Conservation (phyloP, 1,140 invertebrate species). For the Atta cephalotes region DNA sequence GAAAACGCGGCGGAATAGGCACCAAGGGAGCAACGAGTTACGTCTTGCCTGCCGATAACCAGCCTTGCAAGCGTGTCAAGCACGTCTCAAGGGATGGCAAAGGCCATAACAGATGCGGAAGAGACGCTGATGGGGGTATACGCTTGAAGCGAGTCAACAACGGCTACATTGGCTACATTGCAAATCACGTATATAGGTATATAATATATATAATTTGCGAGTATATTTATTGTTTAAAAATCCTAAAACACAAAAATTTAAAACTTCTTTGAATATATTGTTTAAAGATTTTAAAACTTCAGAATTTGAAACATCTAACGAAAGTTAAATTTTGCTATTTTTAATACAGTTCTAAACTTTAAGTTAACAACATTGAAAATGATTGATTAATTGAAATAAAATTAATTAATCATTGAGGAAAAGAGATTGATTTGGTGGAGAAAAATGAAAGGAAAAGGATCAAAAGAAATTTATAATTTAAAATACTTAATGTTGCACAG, state of each 20-base stretch:
- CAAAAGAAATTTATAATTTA: not conserved
- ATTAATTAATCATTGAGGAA: not conserved
- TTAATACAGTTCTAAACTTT: not conserved
- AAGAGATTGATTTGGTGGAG: not conserved
- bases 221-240: not conserved
- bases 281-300: not conserved
- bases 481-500: not conserved
- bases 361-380: not conserved
- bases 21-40: constrained; percentile 10
- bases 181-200: constrained; percentile 30
- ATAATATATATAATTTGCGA: not conserved
- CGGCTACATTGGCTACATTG: constrained; percentile 40
- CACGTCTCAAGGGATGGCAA: not conserved
- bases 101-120: constrained; percentile 24
- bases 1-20: constrained; percentile 37
- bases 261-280: not conserved
- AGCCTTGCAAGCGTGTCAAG: constrained; percentile 21
- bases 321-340: not conserved
- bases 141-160: constrained; percentile 54
- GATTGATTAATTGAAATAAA: not conserved
- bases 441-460: not conserved
- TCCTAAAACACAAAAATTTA: not conserved
- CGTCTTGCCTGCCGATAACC: constrained; percentile 20
- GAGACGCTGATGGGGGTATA: not conserved
- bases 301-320: not conserved